Evolutionary conservation across 2,113 vertebrate species (phyloP).

Genomic region (Bothrops jararaca): DNA sequence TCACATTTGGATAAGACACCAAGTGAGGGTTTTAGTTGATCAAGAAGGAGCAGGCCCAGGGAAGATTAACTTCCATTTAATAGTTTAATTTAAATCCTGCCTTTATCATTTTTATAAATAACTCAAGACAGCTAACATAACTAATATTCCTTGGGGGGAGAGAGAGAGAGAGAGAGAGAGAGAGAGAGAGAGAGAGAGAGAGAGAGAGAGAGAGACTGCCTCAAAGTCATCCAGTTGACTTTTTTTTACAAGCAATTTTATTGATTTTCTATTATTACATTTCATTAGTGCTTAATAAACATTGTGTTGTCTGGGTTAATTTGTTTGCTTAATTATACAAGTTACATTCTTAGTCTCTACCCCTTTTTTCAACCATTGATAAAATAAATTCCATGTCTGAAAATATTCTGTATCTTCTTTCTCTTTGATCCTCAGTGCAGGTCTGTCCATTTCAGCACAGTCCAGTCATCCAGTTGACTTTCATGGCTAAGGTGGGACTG

Average conservation of each 20-base stretch:
- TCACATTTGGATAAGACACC: background rate
- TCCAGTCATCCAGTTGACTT: background rate
- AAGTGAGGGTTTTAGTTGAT: slow-evolving; percentile 9
- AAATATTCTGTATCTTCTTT: too few species aligned
- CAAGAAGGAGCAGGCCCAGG: background rate
- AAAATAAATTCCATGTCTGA: too few species aligned
- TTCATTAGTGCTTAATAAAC: too few species aligned
- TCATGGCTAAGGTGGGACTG: background rate
- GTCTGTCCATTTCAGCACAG: too few species aligned
- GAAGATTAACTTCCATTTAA: background rate
- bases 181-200: background rate
- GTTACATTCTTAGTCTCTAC: too few species aligned
- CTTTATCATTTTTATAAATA: background rate
- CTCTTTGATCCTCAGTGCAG: too few species aligned
- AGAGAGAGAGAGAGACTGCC: background rate
- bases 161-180: background rate
- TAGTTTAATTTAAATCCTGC: background rate
- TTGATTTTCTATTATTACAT: too few species aligned
- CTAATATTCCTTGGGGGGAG: background rate
- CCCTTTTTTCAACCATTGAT: too few species aligned
- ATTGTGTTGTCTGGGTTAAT: too few species aligned
- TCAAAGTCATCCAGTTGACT: background rate
- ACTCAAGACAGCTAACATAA: background rate
- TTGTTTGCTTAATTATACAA: too few species aligned
- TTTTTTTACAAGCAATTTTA: background rate